Evolutionary conservation across 1,140 invertebrate genomes (phyloP).

Genomic region (Drosophila erecta): DNA sequence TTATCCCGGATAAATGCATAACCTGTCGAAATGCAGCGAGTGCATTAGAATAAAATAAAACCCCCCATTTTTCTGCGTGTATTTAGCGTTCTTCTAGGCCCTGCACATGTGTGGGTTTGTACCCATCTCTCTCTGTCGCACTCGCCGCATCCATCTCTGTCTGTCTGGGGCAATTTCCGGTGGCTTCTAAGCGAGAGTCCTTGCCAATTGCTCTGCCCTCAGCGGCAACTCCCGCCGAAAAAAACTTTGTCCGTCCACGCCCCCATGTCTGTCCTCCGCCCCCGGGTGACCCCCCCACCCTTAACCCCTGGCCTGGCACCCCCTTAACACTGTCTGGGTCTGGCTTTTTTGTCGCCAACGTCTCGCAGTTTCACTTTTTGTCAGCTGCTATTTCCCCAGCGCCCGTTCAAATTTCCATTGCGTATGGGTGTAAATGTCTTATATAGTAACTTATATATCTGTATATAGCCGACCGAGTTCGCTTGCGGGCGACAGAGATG

Average conservation of each 20-base stretch:
- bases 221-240: conserved; percentile 22
- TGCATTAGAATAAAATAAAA: background rate
- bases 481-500: background rate
- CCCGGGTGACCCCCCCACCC: conserved; percentile 1
- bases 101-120: conserved; percentile 27
- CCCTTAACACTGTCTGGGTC: conserved; percentile 48
- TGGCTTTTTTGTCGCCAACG: conserved; percentile 65
- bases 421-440: conserved; percentile 50
- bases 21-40: no score
- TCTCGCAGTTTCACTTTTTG: conserved; percentile 77
- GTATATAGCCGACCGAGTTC: background rate
- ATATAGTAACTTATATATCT: conserved; percentile 31
- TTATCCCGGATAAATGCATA: no score
- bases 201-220: conserved; percentile 54
- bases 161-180: conserved; percentile 61
- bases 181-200: conserved; percentile 49
- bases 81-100: conserved; percentile 13
- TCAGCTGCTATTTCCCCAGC: conserved; percentile 53
- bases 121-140: conserved; percentile 4
- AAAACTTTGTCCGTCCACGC: conserved; percentile 50
- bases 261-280: conserved; percentile 30
- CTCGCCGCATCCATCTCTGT: conserved; percentile 25
- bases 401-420: conserved; percentile 71
- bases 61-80: background rate
- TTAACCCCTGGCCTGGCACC: background rate